phyloP scores from a whole-genome alignment of 1,140 invertebrate species.

The Neelides sp. region DNA sequence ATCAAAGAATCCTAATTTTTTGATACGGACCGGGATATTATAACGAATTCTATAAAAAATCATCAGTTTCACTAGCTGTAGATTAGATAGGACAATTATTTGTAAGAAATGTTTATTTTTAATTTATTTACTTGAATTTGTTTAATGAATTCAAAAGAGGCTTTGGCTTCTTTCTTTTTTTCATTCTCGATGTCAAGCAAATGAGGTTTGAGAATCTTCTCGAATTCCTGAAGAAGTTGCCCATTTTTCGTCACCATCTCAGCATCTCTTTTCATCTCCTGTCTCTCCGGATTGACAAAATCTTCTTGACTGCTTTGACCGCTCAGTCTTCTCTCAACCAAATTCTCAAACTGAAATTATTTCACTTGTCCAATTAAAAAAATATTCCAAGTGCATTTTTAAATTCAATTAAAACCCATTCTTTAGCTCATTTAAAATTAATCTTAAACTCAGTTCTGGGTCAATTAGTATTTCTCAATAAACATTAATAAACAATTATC shows the following conservation, averaged over 20 bases:
- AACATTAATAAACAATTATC: not conserved
- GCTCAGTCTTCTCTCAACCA: constrained; percentile 4
- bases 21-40: no score
- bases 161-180: constrained; percentile 15
- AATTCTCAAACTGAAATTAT: constrained; percentile 5
- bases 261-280: constrained; percentile 9
- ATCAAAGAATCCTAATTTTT: no score
- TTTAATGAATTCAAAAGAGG: constrained; percentile 7
- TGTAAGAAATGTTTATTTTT: no score
- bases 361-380: no score
- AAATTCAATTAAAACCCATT: no score
- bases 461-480: not conserved
- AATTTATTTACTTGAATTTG: constrained; percentile 8
- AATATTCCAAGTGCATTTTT: not conserved
- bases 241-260: constrained; percentile 2
- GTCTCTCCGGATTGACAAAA: not conserved
- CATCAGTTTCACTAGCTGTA: not conserved
- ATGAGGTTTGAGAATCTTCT: constrained; percentile 8
- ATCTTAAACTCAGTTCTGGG: not conserved
- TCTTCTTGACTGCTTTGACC: not conserved
- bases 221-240: constrained; percentile 5
- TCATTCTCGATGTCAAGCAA: constrained; percentile 6
- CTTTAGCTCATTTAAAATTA: no score
- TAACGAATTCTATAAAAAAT: not conserved
- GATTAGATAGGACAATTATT: no score